Evolutionary conservation across 2,888 invertebrate genomes (phyloP).

Genomic region (Thalpophila matura): DNA sequence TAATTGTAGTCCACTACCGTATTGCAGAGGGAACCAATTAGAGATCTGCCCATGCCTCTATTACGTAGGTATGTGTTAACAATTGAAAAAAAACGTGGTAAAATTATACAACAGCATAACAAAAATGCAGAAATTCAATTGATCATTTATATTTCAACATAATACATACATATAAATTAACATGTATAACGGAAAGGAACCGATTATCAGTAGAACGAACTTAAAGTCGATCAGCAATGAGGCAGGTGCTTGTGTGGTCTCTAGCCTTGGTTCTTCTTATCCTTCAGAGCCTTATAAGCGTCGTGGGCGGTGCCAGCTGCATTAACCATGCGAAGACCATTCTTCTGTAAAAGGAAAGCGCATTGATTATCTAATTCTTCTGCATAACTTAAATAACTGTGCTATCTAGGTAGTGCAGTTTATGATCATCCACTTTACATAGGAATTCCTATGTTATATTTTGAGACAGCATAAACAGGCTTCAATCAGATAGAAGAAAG

Average conservation of each 20-base stretch:
- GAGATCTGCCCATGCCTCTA: too few relatives aligned
- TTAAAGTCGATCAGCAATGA: neutral
- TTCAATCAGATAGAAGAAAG: too few relatives aligned
- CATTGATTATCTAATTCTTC: too few relatives aligned
- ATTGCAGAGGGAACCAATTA: neutral
- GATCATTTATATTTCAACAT: constrained; percentile 17
- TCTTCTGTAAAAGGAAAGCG: constrained; percentile 42
- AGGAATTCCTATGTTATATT: too few relatives aligned
- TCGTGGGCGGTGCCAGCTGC: constrained; percentile 52
- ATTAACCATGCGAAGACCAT: constrained; percentile 40
- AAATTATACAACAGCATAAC: too few relatives aligned
- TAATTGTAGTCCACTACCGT: neutral
- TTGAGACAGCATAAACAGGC: too few relatives aligned
- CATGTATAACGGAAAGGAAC: neutral
- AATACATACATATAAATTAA: neutral
- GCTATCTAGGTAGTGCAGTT: too few relatives aligned
- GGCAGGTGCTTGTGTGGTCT: too few relatives aligned
- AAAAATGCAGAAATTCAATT: neutral
- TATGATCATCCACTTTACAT: too few relatives aligned
- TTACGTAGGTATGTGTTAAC: too few relatives aligned
- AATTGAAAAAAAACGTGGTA: too few relatives aligned
- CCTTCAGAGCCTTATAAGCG: constrained; percentile 42
- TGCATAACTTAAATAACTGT: too few relatives aligned
- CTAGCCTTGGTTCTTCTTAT: constrained; percentile 47
- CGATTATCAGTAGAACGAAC: neutral